A percentile compares a stretch with the other conserved stretches of the same genome.
Conservation (phyloP, 1,140 invertebrate genomes). For the Acyrthosiphon pisum region DNA sequence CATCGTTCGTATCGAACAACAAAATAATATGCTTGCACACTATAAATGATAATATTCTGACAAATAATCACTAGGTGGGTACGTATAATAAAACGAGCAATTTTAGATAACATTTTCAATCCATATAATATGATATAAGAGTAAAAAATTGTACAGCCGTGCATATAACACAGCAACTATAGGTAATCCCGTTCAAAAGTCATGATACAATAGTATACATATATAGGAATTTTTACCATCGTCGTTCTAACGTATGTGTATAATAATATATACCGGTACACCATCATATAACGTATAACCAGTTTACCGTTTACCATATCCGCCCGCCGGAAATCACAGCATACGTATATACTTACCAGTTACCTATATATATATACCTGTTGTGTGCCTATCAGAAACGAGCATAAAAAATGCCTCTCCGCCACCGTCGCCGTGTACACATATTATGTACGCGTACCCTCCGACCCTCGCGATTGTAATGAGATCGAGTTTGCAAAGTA, state of each 20-base stretch:
- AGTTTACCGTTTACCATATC: conserved; percentile 56
- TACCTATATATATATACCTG: neutral
- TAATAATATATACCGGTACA: neutral
- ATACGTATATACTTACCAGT: neutral
- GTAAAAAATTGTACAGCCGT: neutral
- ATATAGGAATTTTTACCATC: neutral
- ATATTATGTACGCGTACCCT: neutral
- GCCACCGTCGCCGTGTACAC: too few relatives aligned
- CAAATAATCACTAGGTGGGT: neutral
- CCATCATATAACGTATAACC: conserved; percentile 21
- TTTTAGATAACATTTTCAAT: neutral
- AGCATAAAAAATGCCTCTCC: conserved; percentile 33
- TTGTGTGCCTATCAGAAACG: neutral
- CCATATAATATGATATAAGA: too few relatives aligned
- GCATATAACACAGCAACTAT: neutral
- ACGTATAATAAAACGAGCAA: neutral
- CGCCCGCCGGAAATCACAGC: conserved; percentile 55
- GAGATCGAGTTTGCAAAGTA: conserved; percentile 49
- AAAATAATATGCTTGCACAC: too few relatives aligned
- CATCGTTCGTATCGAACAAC: too few relatives aligned
- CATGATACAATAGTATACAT: neutral
- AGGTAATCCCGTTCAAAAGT: neutral
- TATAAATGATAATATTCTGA: neutral
- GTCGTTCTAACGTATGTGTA: neutral
- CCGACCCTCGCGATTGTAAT: conserved; percentile 31